Evolutionary conservation across 2,113 vertebrate genomes (phyloP).

Genomic region (Dryoscopus gambensis): DNA sequence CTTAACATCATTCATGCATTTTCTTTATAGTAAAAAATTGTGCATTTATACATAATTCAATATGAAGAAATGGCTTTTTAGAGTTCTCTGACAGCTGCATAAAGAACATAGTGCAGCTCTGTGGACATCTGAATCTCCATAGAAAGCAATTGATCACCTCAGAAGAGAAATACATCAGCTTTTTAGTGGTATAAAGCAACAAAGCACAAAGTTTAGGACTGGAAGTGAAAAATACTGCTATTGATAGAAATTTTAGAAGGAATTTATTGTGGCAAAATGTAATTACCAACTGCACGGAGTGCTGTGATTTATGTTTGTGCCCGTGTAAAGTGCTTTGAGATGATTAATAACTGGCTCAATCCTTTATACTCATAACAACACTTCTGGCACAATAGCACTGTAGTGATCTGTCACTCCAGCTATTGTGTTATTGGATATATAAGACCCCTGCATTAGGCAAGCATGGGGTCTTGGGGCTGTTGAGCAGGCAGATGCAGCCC

Average conservation of each 20-base stretch:
- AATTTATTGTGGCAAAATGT: slow-evolving; percentile 29
- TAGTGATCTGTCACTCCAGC: neutral
- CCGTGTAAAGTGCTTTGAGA: neutral
- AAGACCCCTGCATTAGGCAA: neutral
- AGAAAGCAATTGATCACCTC: neutral
- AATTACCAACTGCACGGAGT: slow-evolving; percentile 1
- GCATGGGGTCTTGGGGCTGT: neutral
- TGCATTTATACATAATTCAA: slow-evolving; percentile 24
- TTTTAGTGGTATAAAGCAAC: neutral
- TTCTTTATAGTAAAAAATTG: neutral
- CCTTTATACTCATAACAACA: slow-evolving; percentile 28
- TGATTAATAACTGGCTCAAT: slow-evolving; percentile 39
- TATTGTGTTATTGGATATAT: neutral
- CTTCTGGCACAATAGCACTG: slow-evolving; percentile 4
- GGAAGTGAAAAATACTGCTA: slow-evolving; percentile 24
- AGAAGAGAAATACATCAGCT: neutral
- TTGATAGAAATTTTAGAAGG: slow-evolving; percentile 11
- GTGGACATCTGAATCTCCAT: neutral
- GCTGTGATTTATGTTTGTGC: slow-evolving; percentile 8
- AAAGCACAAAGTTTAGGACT: neutral
- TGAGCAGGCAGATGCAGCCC: neutral
- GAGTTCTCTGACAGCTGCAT: neutral
- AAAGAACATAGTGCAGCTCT: neutral
- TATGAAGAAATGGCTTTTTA: neutral
- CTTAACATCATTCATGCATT: neutral